These are phyloP conservation scores for Leptogaster cylindrica DNA, from an alignment of 2,888 invertebrate species.

Conservation along the genomic window DNA sequence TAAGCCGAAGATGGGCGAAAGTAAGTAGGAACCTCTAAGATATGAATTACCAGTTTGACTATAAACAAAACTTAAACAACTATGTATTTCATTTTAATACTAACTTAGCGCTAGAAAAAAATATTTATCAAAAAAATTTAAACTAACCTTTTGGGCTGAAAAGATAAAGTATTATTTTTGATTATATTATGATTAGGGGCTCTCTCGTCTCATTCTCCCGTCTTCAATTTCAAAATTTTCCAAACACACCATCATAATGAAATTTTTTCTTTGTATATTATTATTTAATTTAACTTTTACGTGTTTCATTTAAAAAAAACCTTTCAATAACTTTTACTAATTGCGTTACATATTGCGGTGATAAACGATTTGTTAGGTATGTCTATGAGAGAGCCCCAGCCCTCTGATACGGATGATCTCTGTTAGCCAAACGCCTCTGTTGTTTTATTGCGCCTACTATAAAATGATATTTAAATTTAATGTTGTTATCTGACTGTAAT, in stretches of 20 bases:
- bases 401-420: conserved; percentile 99
- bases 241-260: conserved; percentile 14
- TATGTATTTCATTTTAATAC: conserved; percentile 35
- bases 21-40: neutral
- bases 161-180: conserved; percentile 46
- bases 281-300: conserved; percentile 6
- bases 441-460: conserved; percentile 65
- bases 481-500: conserved; percentile 33
- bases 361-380: too few relatives aligned
- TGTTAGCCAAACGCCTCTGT: conserved; percentile 81
- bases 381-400: conserved; percentile 79
- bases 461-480: conserved; percentile 46
- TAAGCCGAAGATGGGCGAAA: neutral
- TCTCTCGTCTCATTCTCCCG: conserved; percentile 35
- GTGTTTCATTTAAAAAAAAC: conserved; percentile 7
- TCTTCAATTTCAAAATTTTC: conserved; percentile 19
- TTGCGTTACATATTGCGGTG: conserved; percentile 5
- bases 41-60: neutral
- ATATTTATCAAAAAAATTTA: conserved; percentile 46
- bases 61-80: conserved; percentile 8
- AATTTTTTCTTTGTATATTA: conserved; percentile 1
- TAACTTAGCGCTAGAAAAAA: conserved; percentile 21
- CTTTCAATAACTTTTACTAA: conserved; percentile 17
- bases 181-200: conserved; percentile 42
- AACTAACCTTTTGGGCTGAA: conserved; percentile 61